phyloP scores from a whole-genome alignment of 2,797 vertebrate species.

The Thripadectes ignobilis region DNA sequence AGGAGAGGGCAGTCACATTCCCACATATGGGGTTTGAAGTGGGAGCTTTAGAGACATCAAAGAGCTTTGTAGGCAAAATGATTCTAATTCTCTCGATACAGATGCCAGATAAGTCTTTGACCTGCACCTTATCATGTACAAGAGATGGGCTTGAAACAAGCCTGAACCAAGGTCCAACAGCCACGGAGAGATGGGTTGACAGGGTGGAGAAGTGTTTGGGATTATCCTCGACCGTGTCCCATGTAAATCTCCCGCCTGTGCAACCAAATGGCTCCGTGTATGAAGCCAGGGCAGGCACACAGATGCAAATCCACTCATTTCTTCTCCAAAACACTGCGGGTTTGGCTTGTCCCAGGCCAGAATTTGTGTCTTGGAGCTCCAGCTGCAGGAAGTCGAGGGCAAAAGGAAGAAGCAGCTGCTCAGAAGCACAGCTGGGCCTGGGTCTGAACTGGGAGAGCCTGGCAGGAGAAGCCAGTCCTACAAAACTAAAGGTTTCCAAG shows the following conservation, averaged over 20 bases:
- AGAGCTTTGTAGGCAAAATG: background rate
- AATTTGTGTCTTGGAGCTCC: background rate
- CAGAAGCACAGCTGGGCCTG: background rate
- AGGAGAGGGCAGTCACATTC: background rate
- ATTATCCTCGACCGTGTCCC: background rate
- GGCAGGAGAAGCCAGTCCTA: background rate
- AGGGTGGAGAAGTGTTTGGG: background rate
- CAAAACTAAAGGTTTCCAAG: background rate
- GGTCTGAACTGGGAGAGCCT: background rate
- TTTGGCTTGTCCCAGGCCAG: background rate
- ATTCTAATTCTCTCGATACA: background rate
- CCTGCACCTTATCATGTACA: too few species aligned
- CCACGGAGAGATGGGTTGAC: too few species aligned
- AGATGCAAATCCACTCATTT: background rate
- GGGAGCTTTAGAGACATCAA: background rate
- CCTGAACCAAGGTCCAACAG: too few species aligned
- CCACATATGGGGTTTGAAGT: background rate
- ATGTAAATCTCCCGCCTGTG: background rate
- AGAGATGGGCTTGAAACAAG: too few species aligned
- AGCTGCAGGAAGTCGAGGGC: background rate
- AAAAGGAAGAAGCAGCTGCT: background rate
- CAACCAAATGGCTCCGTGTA: background rate
- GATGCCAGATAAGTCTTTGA: background rate
- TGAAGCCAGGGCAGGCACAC: background rate
- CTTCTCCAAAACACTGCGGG: background rate